phyloP scores from a whole-genome alignment of 2,888 invertebrate species.

The Pyrochroa serraticornis region DNA sequence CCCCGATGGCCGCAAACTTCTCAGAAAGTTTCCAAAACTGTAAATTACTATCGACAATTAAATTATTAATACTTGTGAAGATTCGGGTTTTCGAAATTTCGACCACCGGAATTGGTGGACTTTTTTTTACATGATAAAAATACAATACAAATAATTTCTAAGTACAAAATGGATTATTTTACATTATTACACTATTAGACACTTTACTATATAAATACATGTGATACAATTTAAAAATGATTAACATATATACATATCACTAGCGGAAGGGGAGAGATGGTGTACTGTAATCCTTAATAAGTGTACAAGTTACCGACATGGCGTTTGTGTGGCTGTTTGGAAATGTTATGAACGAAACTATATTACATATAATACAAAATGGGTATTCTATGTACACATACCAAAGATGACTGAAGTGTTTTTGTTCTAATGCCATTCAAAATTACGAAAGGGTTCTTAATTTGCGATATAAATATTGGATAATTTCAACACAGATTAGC shows the following conservation, averaged over 20 bases:
- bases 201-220: slow-evolving; percentile 52
- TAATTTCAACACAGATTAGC: slow-evolving; percentile 47
- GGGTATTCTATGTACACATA: slow-evolving; percentile 48
- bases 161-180: slow-evolving; percentile 53
- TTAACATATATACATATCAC: slow-evolving; percentile 54
- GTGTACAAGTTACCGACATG: slow-evolving; percentile 48
- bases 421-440: slow-evolving; percentile 40
- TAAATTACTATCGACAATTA: neutral
- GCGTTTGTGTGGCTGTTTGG: slow-evolving; percentile 48
- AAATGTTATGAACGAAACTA: slow-evolving; percentile 56
- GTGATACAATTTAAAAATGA: slow-evolving; percentile 50
- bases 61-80: too few species aligned
- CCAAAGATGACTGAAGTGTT: slow-evolving; percentile 48
- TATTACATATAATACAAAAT: slow-evolving; percentile 59
- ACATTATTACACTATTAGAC: slow-evolving; percentile 54
- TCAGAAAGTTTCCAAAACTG: neutral
- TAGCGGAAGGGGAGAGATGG: slow-evolving; percentile 45
- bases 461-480: slow-evolving; percentile 34
- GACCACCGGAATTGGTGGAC: too few species aligned
- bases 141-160: slow-evolving; percentile 50
- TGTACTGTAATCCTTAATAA: slow-evolving; percentile 50
- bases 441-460: slow-evolving; percentile 24
- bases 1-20: too few species aligned
- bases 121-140: slow-evolving; percentile 42
- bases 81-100: too few species aligned